Percentiles rank a stretch among this genome's conserved stretches.
These are phyloP conservation scores for Canis aureus DNA, from an alignment of 2,113 vertebrate species.

Conservation along the genomic window DNA sequence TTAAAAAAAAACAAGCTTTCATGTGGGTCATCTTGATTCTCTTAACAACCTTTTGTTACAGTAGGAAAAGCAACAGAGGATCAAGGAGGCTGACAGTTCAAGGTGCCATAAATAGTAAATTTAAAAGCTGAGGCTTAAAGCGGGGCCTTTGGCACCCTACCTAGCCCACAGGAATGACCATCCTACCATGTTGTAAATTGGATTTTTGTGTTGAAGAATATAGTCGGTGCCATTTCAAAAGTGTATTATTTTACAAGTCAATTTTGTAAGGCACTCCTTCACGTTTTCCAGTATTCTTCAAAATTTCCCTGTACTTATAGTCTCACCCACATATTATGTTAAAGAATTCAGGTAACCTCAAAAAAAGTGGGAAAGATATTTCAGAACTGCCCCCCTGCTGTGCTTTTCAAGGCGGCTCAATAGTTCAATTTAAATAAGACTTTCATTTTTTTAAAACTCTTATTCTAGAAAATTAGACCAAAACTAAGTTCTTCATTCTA, in stretches of 20 bases:
- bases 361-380: background rate
- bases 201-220: background rate
- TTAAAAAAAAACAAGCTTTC: slow-evolving; percentile 26
- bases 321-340: background rate
- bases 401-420: background rate
- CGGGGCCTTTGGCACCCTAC: background rate
- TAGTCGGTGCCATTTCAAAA: background rate
- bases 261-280: background rate
- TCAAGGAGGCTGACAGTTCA: background rate
- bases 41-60: background rate
- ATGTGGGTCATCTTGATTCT: background rate
- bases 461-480: background rate
- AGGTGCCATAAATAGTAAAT: background rate
- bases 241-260: slow-evolving; percentile 56
- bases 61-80: background rate
- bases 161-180: background rate
- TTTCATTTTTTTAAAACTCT: background rate
- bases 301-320: slow-evolving; percentile 15
- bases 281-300: slow-evolving; percentile 37
- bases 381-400: background rate
- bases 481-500: background rate
- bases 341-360: slow-evolving; percentile 15
- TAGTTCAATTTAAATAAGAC: background rate
- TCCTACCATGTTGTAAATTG: background rate
- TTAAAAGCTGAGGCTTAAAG: background rate